Base-by-base conservation (phyloP, 2,888 invertebrate species). In the Phasia obesa region DNA sequence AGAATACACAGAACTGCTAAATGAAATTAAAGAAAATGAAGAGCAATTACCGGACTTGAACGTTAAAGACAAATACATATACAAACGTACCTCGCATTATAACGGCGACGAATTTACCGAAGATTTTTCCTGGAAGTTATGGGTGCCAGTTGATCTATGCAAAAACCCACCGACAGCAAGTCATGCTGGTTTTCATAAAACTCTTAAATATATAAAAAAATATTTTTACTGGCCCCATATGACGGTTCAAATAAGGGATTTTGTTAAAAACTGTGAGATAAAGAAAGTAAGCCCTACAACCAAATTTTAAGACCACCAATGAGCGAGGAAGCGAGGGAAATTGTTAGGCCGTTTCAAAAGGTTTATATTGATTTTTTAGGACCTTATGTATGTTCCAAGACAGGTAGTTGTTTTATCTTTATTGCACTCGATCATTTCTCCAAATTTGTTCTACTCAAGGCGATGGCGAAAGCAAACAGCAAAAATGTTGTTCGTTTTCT, bases 331-430 rank as follows among this genome's bases (percentile, higher is more conserved):
- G 5, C 27, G 5, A 27, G 2, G 2, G 11, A 17, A 11, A 64
- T 64, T 3, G 17, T 2, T 11, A n/a, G 62, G 0, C 62, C 47
- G 2, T 64, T 64, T 31, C 64, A 65, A 7, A 27, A 49, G 5
- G 13, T 65, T 19, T 65, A 51, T 35, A 51, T 62, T 1, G 60
- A 62, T 17, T 62, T 62, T 11, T 17, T 62, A 0, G 60, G 42
- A 0, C 60, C 60, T 0, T 62, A 62, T 4, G 23, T 44, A 1
- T 7, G 42, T 0, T 60, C 44, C 0, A 60, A 21, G 25, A 13
- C 23, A 42, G 60, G 60, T 1, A 62, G 44, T 5, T 4, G 9
- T 2, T 62, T 44, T 5, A 62, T 62, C 3, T 62, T 62, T 17
- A 44, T 62, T 4, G 60, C 44, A 2, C n/a, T 53, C 4, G 53